A percentile compares a stretch with the other conserved stretches of the same genome.
Conservation (phyloP, 2,113 vertebrate genomes). For the Stigmatopora argus region DNA sequence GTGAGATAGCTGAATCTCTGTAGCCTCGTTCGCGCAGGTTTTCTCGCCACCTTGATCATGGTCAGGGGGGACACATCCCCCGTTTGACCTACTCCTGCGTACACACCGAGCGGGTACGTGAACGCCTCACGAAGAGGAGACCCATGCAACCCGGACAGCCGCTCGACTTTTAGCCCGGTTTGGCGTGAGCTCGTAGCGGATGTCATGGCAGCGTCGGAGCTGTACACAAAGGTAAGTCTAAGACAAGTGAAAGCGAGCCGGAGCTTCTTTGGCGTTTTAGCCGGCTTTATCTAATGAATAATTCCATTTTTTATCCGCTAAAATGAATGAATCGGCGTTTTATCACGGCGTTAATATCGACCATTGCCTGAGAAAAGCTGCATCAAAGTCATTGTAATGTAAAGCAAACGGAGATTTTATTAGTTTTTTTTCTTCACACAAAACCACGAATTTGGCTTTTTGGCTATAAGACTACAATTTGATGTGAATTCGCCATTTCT, state of each 20-base stretch:
- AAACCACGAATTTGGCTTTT: background rate
- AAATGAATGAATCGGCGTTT: conserved; percentile 46
- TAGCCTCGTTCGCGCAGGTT: conserved; percentile 30
- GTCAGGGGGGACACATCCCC: conserved; percentile 59
- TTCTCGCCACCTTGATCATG: conserved; percentile 52
- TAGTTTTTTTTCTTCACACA: background rate
- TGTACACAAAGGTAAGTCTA: conserved; percentile 86
- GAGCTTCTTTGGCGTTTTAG: background rate
- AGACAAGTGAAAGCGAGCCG: background rate
- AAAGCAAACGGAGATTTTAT: background rate
- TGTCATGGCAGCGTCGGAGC: conserved; percentile 88
- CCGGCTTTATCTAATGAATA: background rate
- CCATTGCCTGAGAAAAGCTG: background rate
- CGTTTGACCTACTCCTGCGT: conserved; percentile 18
- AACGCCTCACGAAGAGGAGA: conserved; percentile 19
- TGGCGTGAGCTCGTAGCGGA: conserved; percentile 36
- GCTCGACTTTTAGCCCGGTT: conserved; percentile 51
- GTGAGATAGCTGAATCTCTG: conserved; percentile 64
- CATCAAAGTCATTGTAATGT: background rate
- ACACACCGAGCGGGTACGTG: background rate
- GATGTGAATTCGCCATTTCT: background rate
- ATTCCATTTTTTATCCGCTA: background rate
- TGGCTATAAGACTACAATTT: background rate
- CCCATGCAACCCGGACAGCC: conserved; percentile 30
- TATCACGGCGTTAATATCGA: background rate